Conservation (phyloP, 2,113 vertebrate genomes). For the Tetrao urogallus region DNA sequence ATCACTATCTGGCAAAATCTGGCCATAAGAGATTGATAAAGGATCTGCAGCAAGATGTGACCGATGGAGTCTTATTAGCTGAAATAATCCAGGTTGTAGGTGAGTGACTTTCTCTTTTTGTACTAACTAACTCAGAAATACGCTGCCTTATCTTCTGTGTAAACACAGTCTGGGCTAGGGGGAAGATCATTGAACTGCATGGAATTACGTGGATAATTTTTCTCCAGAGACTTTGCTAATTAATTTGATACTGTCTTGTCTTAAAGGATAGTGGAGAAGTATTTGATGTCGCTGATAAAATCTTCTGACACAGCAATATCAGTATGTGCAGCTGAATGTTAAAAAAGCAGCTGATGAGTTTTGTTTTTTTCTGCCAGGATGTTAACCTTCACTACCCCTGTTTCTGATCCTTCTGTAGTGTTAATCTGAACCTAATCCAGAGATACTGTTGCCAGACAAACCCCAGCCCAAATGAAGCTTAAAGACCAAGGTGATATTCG, state of each 20-base stretch:
- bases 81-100: conserved; percentile 98
- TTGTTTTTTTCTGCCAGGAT: not conserved
- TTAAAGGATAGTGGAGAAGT: not conserved
- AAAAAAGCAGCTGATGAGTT: not conserved
- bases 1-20: conserved; percentile 96
- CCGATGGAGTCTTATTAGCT: conserved; percentile 94
- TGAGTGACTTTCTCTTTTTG: conserved; percentile 74
- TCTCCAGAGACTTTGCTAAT: not conserved
- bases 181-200: not conserved
- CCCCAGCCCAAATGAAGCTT: no score
- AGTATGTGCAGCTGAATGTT: not conserved
- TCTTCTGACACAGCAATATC: not conserved
- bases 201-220: not conserved
- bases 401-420: not conserved
- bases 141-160: not conserved
- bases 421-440: conserved; percentile 35
- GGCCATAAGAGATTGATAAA: conserved; percentile 97
- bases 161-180: accelerated
- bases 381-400: not conserved
- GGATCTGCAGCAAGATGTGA: conserved; percentile 96
- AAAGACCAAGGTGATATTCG: no score
- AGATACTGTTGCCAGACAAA: no score
- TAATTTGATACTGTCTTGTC: not conserved
- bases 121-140: not conserved
- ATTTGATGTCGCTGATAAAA: conserved; percentile 2